phyloP scores from a whole-genome alignment of 2,113 vertebrate genomes.

The Burhinus oedicnemus region DNA sequence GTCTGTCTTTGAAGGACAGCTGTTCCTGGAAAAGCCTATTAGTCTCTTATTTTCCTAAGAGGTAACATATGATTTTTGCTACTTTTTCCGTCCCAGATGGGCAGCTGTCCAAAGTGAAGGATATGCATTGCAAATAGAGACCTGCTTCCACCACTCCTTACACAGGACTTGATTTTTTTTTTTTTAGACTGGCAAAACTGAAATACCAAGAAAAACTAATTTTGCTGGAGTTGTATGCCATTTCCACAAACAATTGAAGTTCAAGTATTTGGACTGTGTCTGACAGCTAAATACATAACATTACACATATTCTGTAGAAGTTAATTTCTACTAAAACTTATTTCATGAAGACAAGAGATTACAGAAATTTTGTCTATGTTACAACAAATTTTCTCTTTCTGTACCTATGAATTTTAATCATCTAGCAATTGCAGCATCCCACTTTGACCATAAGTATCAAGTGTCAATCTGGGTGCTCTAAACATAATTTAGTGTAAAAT shows the following conservation, averaged over 20 bases:
- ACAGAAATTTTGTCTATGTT: not conserved
- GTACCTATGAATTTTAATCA: not conserved
- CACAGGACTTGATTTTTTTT: not conserved
- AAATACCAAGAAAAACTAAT: not conserved
- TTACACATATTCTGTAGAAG: not conserved
- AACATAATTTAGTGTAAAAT: not conserved
- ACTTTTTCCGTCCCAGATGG: not conserved
- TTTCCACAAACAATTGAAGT: not conserved
- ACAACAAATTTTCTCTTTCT: not conserved
- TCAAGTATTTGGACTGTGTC: not conserved
- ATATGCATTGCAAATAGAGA: not conserved
- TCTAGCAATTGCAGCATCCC: not conserved
- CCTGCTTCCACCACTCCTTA: not conserved
- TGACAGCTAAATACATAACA: not conserved
- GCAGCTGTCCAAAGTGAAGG: not conserved
- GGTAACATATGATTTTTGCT: not conserved
- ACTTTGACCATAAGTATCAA: not conserved
- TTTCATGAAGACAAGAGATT: not conserved
- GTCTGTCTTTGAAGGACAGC: not conserved
- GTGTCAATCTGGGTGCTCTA: not conserved
- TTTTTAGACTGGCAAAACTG: not conserved
- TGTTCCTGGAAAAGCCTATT: not conserved
- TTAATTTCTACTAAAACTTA: not conserved
- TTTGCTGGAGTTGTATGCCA: not conserved
- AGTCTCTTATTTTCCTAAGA: not conserved